phyloP scores from a whole-genome alignment of 2,113 vertebrate species.

The Neogobius melanostomus region DNA sequence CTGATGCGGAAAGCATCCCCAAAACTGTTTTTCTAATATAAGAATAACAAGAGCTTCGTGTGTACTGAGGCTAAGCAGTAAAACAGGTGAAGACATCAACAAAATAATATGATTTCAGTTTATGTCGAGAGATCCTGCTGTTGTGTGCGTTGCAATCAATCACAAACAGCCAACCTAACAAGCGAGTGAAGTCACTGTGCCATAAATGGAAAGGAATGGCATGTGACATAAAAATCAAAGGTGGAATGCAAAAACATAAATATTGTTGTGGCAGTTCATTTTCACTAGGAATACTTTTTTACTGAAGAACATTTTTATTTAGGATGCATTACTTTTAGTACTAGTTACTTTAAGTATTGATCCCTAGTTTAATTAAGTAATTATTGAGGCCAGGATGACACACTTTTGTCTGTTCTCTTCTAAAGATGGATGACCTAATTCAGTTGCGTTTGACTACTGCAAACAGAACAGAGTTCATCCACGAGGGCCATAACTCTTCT shows the following conservation, averaged over 20 bases:
- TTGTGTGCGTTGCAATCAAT: conserved; percentile 16
- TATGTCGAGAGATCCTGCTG: conserved; percentile 34
- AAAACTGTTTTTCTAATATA: conserved; percentile 5
- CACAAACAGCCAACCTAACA: neutral
- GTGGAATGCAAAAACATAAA: too few species aligned
- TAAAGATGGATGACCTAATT: conserved; percentile 17
- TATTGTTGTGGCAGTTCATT: too few species aligned
- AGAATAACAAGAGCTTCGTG: conserved; percentile 7
- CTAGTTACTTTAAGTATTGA: too few species aligned
- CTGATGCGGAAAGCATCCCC: neutral
- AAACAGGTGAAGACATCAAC: conserved; percentile 19
- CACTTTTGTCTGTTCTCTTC: too few species aligned
- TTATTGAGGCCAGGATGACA: too few species aligned
- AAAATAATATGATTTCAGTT: conserved; percentile 9
- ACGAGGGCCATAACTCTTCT: conserved; percentile 17
- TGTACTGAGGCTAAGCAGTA: conserved; percentile 49
- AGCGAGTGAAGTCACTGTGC: too few species aligned
- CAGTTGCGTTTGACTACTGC: conserved; percentile 32
- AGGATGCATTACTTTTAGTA: too few species aligned
- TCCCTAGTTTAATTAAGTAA: too few species aligned
- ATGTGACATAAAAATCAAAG: too few species aligned
- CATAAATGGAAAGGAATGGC: too few species aligned
- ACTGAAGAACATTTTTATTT: too few species aligned
- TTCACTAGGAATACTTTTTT: too few species aligned
- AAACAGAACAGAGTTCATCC: conserved; percentile 44